Evolutionary conservation across 2,797 vertebrate genomes (phyloP), one percentile per base, ranked within the genome.

Genomic region (Okamejei kenojei): DNA sequence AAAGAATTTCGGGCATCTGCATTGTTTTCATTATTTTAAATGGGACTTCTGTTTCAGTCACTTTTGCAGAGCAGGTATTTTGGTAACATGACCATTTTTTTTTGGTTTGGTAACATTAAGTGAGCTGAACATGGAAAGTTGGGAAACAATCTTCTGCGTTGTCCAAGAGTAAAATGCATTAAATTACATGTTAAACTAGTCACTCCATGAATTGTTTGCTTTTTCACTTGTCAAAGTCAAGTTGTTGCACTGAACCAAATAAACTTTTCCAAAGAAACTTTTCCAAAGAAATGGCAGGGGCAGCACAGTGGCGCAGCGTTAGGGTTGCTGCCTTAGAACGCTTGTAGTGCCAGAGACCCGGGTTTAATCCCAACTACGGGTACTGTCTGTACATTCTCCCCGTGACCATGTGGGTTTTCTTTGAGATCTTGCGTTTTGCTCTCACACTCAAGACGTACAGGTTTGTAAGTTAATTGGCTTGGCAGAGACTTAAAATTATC

Each of bases 11-110:
- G 35, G 84, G 29, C 32, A 88, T 88, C 84, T 88, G n/a, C n/a
- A 88, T 19, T 88, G 84, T 88, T 88, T 35, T 63, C 84, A 68
- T 88, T 88, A 32, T 88, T 88, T 88, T 68, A 32, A 29, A 23
- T 88, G n/a, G 84, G n/a, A 68, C 32, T 88, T 88, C 15, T n/a
- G 84, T 68, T 74, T 26, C 68, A 88, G 84, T 88, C n/a, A 88
- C 15, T 65, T 35, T 35, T 88, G 32, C 61, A 35, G 15, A n/a
- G 84, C 65, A 88, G n/a, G 17, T 32, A 88, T 88, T 88, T 88
- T 88, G 17, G 17, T 68, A 68, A 88, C 17, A 10, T 68, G 19
- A 32, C 9, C 17, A 23, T 35, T 88, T 65, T 88, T 88, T 86
- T 86, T 63, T 86, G 58, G n/a, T 86, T 35, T 68, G 10, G 61